phyloP scores from a whole-genome alignment of 2,113 vertebrate species.

The Rhadina sibilatrix region DNA sequence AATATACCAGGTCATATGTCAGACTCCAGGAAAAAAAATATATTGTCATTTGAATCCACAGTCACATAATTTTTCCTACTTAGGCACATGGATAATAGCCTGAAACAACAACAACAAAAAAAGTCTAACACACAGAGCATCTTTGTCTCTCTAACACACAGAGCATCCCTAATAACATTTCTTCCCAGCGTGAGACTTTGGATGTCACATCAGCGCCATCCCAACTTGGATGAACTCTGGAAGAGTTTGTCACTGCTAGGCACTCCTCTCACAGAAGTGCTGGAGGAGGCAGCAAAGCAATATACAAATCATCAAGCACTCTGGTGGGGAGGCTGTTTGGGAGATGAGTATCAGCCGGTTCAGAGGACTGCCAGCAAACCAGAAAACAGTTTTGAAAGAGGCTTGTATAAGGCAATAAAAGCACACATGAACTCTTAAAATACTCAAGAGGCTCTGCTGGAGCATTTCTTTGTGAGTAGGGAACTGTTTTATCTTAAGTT shows the following conservation, averaged over 20 bases:
- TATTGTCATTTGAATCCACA: not conserved
- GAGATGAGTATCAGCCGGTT: not conserved
- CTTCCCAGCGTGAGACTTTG: not conserved
- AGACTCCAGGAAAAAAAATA: not conserved
- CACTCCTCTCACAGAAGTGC: not conserved
- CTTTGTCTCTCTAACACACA: not conserved
- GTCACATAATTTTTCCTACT: not conserved
- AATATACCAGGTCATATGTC: not conserved
- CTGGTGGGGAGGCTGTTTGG: not conserved
- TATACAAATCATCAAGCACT: not conserved
- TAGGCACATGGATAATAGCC: not conserved
- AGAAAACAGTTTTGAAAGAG: not conserved
- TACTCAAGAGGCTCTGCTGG: not conserved
- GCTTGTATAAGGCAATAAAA: slow-evolving; percentile 3
- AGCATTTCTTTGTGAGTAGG: not conserved
- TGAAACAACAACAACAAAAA: not conserved
- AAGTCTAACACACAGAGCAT: not conserved
- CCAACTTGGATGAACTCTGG: not conserved
- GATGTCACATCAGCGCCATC: not conserved
- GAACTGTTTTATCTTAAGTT: not conserved
- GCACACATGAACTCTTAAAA: not conserved
- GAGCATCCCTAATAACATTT: slow-evolving; percentile 6
- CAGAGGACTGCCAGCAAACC: not conserved
- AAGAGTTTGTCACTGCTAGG: not conserved
- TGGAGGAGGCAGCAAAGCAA: not conserved